Percentiles rank a stretch among this genome's conserved stretches.
Conservation (phyloP, 2,113 vertebrate species). For the Vombatus ursinus region DNA sequence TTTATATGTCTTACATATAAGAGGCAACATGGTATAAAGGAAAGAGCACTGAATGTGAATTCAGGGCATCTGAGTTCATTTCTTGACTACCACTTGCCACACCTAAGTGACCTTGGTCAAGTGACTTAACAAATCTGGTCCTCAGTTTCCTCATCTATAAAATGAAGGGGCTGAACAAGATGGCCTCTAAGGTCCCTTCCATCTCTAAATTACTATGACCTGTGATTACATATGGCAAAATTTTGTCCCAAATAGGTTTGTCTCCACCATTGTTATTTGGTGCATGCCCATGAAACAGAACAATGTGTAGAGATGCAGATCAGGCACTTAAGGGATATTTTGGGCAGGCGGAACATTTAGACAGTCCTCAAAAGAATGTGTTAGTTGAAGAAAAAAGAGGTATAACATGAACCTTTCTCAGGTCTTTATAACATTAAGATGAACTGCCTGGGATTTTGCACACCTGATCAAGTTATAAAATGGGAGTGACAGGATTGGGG, state of each 20-base stretch:
- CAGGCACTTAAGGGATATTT: not conserved
- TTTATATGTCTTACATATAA: not conserved
- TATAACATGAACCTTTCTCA: not conserved
- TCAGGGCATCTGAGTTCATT: not conserved
- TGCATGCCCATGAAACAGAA: not conserved
- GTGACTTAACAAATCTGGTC: not conserved
- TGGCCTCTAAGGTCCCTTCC: not conserved
- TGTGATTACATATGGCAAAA: not conserved
- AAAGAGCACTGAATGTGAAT: not conserved
- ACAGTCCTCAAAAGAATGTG: not conserved
- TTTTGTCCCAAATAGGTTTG: not conserved
- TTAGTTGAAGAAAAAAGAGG: not conserved
- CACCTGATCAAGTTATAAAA: constrained; percentile 14
- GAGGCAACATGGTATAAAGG: not conserved
- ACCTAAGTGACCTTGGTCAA: not conserved
- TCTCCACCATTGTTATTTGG: not conserved
- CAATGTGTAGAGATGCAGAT: not conserved
- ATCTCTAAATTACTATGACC: not conserved
- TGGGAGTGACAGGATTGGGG: not conserved
- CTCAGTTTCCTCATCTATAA: not conserved
- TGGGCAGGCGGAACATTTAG: not conserved
- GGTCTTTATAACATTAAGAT: constrained; percentile 9
- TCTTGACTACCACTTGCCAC: not conserved
- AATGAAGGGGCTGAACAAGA: not conserved
- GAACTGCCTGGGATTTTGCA: not conserved